Conservation (phyloP, 2,113 vertebrate species). For the Apodemus speciosus region DNA sequence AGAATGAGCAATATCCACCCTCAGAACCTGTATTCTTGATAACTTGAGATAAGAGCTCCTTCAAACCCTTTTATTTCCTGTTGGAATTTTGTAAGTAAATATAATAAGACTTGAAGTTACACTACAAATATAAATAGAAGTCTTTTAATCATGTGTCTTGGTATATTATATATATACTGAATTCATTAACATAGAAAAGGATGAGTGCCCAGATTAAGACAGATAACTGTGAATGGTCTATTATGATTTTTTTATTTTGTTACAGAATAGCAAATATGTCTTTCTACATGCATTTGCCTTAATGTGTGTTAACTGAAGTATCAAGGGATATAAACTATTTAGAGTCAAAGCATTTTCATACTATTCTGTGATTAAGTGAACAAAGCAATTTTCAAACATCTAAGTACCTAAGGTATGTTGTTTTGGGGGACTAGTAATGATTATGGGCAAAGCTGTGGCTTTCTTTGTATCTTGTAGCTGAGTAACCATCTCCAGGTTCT, state of each 20-base stretch:
- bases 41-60: background rate
- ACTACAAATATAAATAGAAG: conserved; percentile 9
- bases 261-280: background rate
- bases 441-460: background rate
- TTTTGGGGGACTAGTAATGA: background rate
- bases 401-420: background rate
- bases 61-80: background rate
- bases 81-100: conserved; percentile 11
- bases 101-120: background rate
- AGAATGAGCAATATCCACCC: background rate
- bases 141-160: background rate
- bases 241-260: background rate
- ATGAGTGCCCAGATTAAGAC: background rate
- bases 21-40: background rate
- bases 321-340: background rate
- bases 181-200: background rate
- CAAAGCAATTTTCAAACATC: background rate
- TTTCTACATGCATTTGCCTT: background rate
- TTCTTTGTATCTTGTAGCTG: background rate
- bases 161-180: background rate
- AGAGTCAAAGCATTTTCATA: background rate
- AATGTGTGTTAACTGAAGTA: background rate
- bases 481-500: background rate
- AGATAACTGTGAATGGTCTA: background rate
- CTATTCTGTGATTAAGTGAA: background rate